Evolutionary conservation across 1,140 invertebrate genomes (phyloP).

Genomic region (Euura saliciscinereae): DNA sequence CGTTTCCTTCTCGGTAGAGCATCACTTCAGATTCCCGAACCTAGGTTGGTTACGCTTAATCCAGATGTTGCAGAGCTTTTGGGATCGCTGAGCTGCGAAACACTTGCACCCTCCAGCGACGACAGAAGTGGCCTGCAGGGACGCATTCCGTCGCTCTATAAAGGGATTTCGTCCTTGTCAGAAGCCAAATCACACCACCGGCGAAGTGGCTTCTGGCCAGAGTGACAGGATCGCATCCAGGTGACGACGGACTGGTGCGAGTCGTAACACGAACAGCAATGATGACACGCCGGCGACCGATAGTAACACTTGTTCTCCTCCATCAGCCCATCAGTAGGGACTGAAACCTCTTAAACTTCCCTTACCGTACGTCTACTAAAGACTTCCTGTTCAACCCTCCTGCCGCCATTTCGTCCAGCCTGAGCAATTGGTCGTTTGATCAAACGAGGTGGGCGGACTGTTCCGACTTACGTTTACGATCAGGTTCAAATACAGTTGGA

Average conservation of each 20-base stretch:
- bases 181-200: constrained; percentile 14
- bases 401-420: too few species aligned
- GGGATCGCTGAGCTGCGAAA: constrained; percentile 33
- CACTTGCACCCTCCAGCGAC: constrained; percentile 29
- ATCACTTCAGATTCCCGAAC: constrained; percentile 17
- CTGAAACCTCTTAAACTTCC: too few species aligned
- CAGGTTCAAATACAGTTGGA: too few species aligned
- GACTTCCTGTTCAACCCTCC: too few species aligned
- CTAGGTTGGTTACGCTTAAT: constrained; percentile 32
- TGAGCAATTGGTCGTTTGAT: too few species aligned
- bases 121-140: constrained; percentile 2
- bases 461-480: too few species aligned
- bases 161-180: constrained; percentile 18
- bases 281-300: too few species aligned
- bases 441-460: too few species aligned
- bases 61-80: constrained; percentile 28
- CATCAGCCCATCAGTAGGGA: too few species aligned
- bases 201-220: constrained; percentile 17
- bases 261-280: not conserved
- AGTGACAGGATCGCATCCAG: constrained; percentile 21
- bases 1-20: constrained; percentile 23
- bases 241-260: constrained; percentile 14
- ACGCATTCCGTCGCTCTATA: constrained; percentile 1
- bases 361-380: too few species aligned
- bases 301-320: too few species aligned